phyloP scores from a whole-genome alignment of 1,140 invertebrate genomes.

The Cardiocondyla obscurior region DNA sequence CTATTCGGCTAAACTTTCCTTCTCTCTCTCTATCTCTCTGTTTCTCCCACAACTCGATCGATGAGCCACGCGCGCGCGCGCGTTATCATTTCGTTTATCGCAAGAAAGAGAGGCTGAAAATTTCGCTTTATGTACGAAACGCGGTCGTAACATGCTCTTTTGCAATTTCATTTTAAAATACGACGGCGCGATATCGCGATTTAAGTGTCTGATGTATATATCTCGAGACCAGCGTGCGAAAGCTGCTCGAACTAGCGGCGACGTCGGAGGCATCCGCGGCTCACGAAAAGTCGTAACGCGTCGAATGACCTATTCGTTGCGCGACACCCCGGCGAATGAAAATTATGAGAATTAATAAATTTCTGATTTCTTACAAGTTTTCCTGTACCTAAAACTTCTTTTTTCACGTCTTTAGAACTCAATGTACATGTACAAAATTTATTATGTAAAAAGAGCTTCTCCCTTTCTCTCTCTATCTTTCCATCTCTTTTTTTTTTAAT shows the following conservation, averaged over 20 bases:
- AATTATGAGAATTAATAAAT: conserved; percentile 56
- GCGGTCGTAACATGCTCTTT: background rate
- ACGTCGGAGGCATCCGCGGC: background rate
- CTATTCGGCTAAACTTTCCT: background rate
- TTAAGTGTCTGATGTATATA: conserved; percentile 26
- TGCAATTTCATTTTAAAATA: conserved; percentile 29
- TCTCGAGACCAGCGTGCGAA: background rate
- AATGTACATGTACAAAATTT: background rate
- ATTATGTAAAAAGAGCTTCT: background rate
- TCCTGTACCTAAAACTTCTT: background rate
- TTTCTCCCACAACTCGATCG: background rate
- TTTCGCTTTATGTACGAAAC: conserved; percentile 17
- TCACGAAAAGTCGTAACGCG: conserved; percentile 18
- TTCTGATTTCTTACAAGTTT: background rate
- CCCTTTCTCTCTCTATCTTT: no score
- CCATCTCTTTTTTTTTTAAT: no score
- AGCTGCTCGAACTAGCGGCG: background rate
- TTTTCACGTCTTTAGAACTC: background rate
- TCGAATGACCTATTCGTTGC: conserved; percentile 28
- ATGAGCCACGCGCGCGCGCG: background rate
- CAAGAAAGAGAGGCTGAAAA: conserved; percentile 26
- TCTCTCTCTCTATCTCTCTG: background rate
- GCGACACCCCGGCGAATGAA: background rate
- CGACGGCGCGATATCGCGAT: conserved; percentile 2
- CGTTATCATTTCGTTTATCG: conserved; percentile 21